Evolutionary conservation across 2,797 vertebrate genomes (phyloP).

Genomic region (Platalea minor): DNA sequence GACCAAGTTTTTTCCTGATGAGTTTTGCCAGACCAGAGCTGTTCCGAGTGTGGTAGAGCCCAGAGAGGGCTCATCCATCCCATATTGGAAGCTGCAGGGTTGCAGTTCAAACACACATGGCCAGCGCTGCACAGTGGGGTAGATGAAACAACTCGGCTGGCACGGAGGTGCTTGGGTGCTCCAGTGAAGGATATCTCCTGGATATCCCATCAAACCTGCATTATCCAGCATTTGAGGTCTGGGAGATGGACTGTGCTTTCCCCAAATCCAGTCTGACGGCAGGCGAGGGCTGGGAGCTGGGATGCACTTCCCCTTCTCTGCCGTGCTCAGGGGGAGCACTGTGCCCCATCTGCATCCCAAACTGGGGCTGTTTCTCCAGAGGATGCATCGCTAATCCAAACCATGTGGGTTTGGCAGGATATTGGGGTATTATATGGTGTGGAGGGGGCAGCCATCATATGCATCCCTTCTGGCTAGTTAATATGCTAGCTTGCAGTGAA

Average conservation of each 20-base stretch:
- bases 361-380: neutral
- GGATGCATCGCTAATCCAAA: neutral
- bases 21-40: neutral
- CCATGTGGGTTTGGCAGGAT: neutral
- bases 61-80: neutral
- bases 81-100: neutral
- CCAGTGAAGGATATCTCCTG: neutral
- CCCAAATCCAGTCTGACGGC: neutral
- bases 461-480: neutral
- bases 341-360: neutral
- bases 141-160: fast-evolving
- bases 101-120: neutral
- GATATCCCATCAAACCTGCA: neutral
- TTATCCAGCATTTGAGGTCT: neutral
- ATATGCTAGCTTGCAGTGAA: neutral
- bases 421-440: neutral
- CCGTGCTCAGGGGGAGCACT: neutral
- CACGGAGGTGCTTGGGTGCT: neutral
- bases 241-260: neutral
- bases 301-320: neutral
- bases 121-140: neutral
- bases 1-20: neutral
- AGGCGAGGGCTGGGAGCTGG: neutral
- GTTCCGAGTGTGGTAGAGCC: neutral
- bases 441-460: neutral